These are phyloP conservation scores for Orestias chungarensis DNA, from an alignment of 2,797 vertebrate genomes.

Conservation along the genomic window DNA sequence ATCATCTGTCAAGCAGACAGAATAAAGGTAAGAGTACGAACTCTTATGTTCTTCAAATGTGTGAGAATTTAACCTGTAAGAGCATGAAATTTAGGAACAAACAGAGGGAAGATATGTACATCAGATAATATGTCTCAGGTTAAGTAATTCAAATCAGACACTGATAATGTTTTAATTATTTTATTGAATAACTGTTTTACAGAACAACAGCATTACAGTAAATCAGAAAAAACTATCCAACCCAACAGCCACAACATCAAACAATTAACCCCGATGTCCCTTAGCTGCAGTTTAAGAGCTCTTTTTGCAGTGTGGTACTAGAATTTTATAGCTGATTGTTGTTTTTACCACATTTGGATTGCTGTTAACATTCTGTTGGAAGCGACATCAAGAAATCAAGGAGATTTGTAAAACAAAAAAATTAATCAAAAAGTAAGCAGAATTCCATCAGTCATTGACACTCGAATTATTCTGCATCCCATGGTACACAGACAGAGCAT, in stretches of 20 bases:
- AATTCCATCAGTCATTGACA: background rate
- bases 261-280: too few species aligned
- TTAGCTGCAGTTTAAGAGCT: too few species aligned
- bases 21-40: constrained; percentile 85
- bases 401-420: background rate
- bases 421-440: background rate
- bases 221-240: background rate
- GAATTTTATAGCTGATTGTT: too few species aligned
- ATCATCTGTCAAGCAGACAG: constrained; percentile 83
- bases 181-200: background rate
- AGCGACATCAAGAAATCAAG: too few species aligned
- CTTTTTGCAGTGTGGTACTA: too few species aligned
- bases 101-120: background rate
- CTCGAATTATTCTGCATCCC: background rate
- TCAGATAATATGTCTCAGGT: background rate
- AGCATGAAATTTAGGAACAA: background rate
- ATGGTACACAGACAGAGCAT: background rate
- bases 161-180: too few species aligned
- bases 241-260: too few species aligned
- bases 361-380: too few species aligned
- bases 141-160: too few species aligned
- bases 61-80: background rate
- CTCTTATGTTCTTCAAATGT: constrained; percentile 2
- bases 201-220: background rate
- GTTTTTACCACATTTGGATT: too few species aligned